These are phyloP conservation scores for Siderastrea radians DNA, from an alignment of 92 coral and sea anemone genomes.

Conservation along the genomic window DNA sequence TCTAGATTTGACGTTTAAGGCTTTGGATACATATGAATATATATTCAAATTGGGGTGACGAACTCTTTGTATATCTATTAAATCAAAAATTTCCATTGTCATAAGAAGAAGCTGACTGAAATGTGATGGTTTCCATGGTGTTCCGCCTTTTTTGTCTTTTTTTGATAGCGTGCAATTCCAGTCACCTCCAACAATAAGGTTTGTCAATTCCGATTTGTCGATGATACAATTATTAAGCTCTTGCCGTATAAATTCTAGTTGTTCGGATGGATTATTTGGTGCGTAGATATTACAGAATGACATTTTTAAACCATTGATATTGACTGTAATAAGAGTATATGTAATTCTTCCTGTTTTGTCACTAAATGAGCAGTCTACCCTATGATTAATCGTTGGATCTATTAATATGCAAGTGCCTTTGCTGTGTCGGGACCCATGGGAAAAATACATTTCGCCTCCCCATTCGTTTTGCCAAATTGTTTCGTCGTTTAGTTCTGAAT, in stretches of 20 bases:
- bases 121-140: conserved; percentile 7
- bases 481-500: too few relatives aligned
- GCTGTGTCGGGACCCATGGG: not conserved
- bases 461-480: not conserved
- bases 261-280: not conserved
- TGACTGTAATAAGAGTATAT: too few relatives aligned
- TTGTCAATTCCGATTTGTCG: not conserved
- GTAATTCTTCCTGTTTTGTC: not conserved
- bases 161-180: too few relatives aligned
- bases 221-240: too few relatives aligned
- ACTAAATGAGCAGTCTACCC: not conserved
- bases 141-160: not conserved
- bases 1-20: not conserved
- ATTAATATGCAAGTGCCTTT: not conserved
- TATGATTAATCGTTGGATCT: not conserved
- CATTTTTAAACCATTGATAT: too few relatives aligned
- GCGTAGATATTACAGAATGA: too few relatives aligned
- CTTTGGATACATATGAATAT: not conserved
- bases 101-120: not conserved
- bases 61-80: not conserved
- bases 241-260: not conserved
- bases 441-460: not conserved
- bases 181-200: not conserved
- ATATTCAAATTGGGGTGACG: not conserved
- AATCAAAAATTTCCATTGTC: too few relatives aligned